Evolutionary conservation across 2,888 invertebrate species (phyloP), one percentile per base, ranked within the genome.

Genomic region (Cephalotes varians): DNA sequence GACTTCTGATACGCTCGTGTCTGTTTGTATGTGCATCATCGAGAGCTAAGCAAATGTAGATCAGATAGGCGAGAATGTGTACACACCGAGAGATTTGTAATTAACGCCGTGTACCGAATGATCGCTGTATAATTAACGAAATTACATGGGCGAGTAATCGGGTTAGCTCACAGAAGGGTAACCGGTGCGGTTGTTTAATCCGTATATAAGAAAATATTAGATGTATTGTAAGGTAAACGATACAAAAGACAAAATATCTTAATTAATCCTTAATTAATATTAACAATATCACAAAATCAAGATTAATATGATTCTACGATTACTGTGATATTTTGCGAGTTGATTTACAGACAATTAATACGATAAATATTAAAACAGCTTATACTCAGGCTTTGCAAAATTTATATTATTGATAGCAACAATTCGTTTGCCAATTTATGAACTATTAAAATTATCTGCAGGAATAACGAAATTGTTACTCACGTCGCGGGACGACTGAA

Each of bases 91-190:
- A 54, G 81, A 80, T 80, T 80, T 82, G 69, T 82, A 83, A 83
- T 83, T 84, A 83, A 83, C 58, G 60, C 56, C 56, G 58, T 74
- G 74, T 83, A 84, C 54, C 28, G 18, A 47, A 34, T 65, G 54
- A 77, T 83, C 73, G 74, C 40, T 56, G 64, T 83, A 83, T 83
- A 84, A 83, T 83, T 83, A 83, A 77, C 72, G 64, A 74, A 83
- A 73, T 83, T 83, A 83, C 58, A 31, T 64, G 3, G 25, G 56
- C 31, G 56, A 58, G 15, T 34, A 62, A 60, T n/a, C 2, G 37
- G 37, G 37, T 76, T 60, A 51, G 47, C n/a, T 21, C 6, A 28
- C 40, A 25, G 21, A 18, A 40, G 6, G 21, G 12, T 40, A 54
- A 51, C 28, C 0, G 28, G 37, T 6, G 47, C n/a, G 44, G 12